Evolutionary conservation across 2,797 vertebrate genomes (phyloP).

Genomic region (Enteromius anoplus): DNA sequence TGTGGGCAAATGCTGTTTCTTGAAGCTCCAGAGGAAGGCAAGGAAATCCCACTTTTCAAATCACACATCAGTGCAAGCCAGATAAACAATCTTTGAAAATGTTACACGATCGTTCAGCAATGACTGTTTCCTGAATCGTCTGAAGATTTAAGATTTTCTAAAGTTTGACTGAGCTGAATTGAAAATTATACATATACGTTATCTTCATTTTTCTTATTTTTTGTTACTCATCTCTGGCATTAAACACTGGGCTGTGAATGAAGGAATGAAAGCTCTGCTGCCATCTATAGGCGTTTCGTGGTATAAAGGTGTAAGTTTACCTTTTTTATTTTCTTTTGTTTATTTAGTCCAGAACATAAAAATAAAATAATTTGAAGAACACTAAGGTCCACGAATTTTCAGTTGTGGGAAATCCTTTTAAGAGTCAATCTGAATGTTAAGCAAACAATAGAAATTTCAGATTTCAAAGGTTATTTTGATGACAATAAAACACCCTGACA

Average conservation of each 20-base stretch:
- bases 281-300: constrained; percentile 25
- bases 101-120: neutral
- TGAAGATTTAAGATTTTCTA: neutral
- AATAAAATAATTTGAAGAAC: neutral
- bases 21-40: neutral
- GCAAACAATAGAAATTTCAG: neutral
- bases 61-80: neutral
- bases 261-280: constrained; percentile 21
- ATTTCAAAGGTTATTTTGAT: neutral
- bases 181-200: neutral
- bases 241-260: neutral
- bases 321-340: neutral
- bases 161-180: neutral
- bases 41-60: neutral
- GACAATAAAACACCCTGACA: too few species aligned
- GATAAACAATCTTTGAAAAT: neutral
- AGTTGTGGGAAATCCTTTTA: neutral
- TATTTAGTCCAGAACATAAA: neutral
- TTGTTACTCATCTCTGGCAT: neutral
- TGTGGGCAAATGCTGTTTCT: neutral
- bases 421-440: neutral
- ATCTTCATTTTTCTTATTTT: neutral
- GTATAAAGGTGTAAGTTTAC: neutral
- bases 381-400: neutral
- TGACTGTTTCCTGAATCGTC: neutral